Evolutionary conservation across 1,140 invertebrate genomes (phyloP), one percentile per base, ranked within the genome.

Genomic region (Drosophila sechellia): DNA sequence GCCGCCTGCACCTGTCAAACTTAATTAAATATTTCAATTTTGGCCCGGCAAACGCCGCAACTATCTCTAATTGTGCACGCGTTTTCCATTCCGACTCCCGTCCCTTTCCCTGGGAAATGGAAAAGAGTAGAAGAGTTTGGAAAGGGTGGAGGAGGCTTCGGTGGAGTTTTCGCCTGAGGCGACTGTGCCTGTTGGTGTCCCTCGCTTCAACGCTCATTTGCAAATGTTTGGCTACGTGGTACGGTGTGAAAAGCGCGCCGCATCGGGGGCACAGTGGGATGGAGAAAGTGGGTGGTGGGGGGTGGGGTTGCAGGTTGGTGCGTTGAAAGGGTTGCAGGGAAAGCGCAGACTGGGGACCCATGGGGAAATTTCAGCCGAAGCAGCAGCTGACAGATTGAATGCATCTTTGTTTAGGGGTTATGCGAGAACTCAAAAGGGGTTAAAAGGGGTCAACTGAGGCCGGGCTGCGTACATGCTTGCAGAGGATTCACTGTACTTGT

Each of bases 11-110:
- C 64, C 69, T 70, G 55, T 76, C 63, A 77, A 60, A 54, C 73
- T 81, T 77, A 81, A 83, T 84, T 75, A 83, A 83, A 84, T 79
- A 84, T 84, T 79, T 63, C 75, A 79, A 68, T 83, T 79, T 76
- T 45, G 40, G 35, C 11, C 20, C 63, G 10, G 55, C 39, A 55
- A 74, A 52, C 31, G 52, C 49, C 57, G 43, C 77, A 76, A 69
- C 58, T 68, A 60, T 70, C 75, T 66, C 79, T 83, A 84, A 83
- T 83, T 83, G 75, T 66, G 65, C 79, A 70, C 75, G 71, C 63
- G 61, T 70, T 70, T 56, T 20, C 63, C 40, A 39, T 34, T 4
- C 17, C 20, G 12, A 8, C 58, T 17, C 15, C 15, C 11, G 3
- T 43, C 34, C 56, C 31, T 27, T 50, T 15, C 27, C 20, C 34